Percentiles rank a stretch among this genome's conserved stretches.
phyloP scores from a whole-genome alignment of 2,113 vertebrate species.

The Gobio gobio region DNA sequence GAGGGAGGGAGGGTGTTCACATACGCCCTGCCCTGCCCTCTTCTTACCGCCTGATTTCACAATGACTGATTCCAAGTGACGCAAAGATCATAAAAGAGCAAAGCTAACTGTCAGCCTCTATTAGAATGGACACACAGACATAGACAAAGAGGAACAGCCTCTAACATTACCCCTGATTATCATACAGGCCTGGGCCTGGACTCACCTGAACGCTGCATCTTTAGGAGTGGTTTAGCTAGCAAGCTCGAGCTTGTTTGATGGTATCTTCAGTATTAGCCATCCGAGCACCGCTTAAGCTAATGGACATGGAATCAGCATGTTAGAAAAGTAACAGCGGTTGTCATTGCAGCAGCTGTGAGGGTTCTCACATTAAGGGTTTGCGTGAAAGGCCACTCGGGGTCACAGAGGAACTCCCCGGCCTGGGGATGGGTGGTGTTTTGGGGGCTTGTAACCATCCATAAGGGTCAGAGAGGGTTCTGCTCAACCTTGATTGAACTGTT shows the following conservation, averaged over 20 bases:
- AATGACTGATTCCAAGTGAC: slow-evolving; percentile 89
- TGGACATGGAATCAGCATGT: background rate
- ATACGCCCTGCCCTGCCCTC: slow-evolving; percentile 76
- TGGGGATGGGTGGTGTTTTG: slow-evolving; percentile 14
- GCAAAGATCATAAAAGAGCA: slow-evolving; percentile 93
- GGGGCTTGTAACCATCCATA: slow-evolving; percentile 3
- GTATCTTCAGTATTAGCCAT: slow-evolving; percentile 16
- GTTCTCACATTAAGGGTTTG: slow-evolving; percentile 45
- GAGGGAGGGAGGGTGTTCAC: slow-evolving; percentile 71
- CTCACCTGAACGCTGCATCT: slow-evolving; percentile 32
- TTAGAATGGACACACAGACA: slow-evolving; percentile 85
- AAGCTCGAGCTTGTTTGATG: slow-evolving; percentile 27
- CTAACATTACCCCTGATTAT: slow-evolving; percentile 87
- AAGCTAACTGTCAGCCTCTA: slow-evolving; percentile 92
- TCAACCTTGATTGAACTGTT: slow-evolving; percentile 16
- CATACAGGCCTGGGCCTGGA: slow-evolving; percentile 82
- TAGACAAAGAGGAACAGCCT: slow-evolving; percentile 85
- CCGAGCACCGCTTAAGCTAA: background rate
- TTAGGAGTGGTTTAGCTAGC: slow-evolving; percentile 16
- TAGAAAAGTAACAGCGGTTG: background rate
- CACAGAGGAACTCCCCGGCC: slow-evolving; percentile 25
- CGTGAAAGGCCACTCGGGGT: slow-evolving; percentile 40
- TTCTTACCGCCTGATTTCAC: slow-evolving; percentile 90
- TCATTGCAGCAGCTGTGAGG: slow-evolving; percentile 45
- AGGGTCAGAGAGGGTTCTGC: slow-evolving; percentile 30